Base-by-base conservation (phyloP, 2,797 vertebrate species). In the Botia almorhae region DNA sequence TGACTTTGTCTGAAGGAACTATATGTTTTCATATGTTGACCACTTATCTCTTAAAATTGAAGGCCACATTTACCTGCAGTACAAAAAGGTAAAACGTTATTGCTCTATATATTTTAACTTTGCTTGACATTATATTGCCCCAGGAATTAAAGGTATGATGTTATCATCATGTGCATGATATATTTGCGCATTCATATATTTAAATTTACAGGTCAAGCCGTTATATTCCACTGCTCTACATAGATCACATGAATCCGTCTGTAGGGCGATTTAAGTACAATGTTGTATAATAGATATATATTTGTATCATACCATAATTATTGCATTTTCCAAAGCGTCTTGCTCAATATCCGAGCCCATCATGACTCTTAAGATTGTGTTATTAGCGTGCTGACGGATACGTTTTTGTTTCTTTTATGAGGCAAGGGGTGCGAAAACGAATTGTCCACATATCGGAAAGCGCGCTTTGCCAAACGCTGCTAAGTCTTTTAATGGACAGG, bases 401-500 rank as follows among this genome's bases (percentile, higher is more conserved):
- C 65, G 60, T 65, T 73, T 80, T 60, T 67, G 19, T 73, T 67
- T 65, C 33, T 46, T 73, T 80, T 73, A 65, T 65, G 69, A 80
- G 77, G 60, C 69, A 72, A 80, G 48, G 58, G 36, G 78, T 67
- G 69, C 26, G 69, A 73, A 80, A 80, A 29, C 50, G 69, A 80
- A 80, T 67, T 73, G 77, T 72, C 19, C 69, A 21, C 69, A 36
- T 64, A 58, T 64, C 14, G 29, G 68, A 71, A 79, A 79, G 46
- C 50, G 71, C 68, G 10, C 68, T 76, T 60, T 63, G 78, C 67
- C 74, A 64, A 36, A 48, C 68, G 29, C 72, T 64, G 80, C 68
- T 81, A 53, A 68, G 81, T 74, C 55, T 72, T 68, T 71, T 55
- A 50, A 65, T 78, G 69, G 81, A 77, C 48, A 79, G 83, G 65